Conservation (phyloP, 2,888 invertebrate species). For the Clusia tigrina region DNA sequence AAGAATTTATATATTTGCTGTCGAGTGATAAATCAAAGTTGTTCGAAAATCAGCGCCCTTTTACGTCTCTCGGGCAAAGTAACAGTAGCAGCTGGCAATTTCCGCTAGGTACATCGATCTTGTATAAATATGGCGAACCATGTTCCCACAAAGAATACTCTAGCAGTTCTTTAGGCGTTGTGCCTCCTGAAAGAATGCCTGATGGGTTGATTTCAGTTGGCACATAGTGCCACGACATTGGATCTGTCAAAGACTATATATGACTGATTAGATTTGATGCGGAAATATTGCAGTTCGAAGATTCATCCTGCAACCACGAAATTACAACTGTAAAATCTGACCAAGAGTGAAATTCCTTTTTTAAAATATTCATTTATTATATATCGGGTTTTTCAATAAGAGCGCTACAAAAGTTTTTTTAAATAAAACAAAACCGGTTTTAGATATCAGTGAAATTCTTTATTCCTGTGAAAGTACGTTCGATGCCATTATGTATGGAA, state of each 20-base stretch:
- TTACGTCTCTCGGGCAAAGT: background rate
- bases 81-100: background rate
- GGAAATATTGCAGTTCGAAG: constrained; percentile 28
- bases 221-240: constrained; percentile 29
- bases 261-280: constrained; percentile 21
- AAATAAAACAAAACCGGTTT: too few species aligned
- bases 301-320: constrained; percentile 26
- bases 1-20: constrained; percentile 20
- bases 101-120: constrained; percentile 19
- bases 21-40: background rate
- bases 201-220: constrained; percentile 22
- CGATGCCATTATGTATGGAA: too few species aligned
- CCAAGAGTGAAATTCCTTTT: constrained; percentile 16
- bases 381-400: too few species aligned
- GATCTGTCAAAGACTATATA: constrained; percentile 21
- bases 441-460: too few species aligned
- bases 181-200: constrained; percentile 27
- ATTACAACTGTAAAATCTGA: constrained; percentile 21
- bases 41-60: background rate
- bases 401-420: too few species aligned
- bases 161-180: constrained; percentile 27
- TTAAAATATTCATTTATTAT: constrained; percentile 1
- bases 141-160: constrained; percentile 21
- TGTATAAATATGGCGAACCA: constrained; percentile 1
- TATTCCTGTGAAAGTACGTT: too few species aligned